A percentile compares a stretch with the other conserved stretches of the same genome.
These are phyloP conservation scores for Microcebus griseorufus DNA, from an alignment of 2,113 vertebrate species.

Conservation along the genomic window DNA sequence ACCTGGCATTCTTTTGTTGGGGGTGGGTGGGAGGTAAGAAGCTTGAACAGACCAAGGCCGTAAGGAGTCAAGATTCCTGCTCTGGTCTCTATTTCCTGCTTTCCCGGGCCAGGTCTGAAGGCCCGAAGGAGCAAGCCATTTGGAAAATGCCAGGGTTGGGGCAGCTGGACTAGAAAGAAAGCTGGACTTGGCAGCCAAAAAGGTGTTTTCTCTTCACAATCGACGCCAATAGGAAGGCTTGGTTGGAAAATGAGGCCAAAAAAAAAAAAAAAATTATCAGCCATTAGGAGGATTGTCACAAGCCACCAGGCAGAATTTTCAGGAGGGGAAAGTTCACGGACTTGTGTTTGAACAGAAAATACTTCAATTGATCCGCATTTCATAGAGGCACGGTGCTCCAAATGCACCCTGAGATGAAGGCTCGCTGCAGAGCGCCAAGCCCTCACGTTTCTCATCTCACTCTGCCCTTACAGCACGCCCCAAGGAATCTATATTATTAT, in stretches of 20 bases:
- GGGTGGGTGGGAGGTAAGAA: conserved; percentile 46
- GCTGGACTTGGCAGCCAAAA: background rate
- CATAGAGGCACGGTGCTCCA: background rate
- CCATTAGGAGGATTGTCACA: background rate
- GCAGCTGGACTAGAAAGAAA: background rate
- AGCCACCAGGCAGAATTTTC: background rate
- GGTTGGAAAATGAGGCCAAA: background rate
- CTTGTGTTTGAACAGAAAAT: background rate
- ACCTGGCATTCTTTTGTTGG: conserved; percentile 75
- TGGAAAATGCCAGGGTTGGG: background rate
- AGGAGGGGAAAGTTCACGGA: background rate
- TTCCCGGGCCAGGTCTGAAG: background rate
- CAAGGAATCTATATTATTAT: background rate
- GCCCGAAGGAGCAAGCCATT: background rate
- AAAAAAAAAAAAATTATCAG: background rate
- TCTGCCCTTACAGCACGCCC: background rate
- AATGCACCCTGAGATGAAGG: background rate
- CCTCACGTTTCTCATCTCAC: background rate
- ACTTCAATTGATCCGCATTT: background rate
- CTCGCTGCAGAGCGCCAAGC: background rate
- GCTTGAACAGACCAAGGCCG: background rate
- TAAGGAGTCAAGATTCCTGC: conserved; percentile 56
- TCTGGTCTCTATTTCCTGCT: background rate
- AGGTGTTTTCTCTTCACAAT: background rate
- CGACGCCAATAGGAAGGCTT: background rate